phyloP scores from a whole-genome alignment of 2,113 vertebrate species.

The Entelurus aequoreus region DNA sequence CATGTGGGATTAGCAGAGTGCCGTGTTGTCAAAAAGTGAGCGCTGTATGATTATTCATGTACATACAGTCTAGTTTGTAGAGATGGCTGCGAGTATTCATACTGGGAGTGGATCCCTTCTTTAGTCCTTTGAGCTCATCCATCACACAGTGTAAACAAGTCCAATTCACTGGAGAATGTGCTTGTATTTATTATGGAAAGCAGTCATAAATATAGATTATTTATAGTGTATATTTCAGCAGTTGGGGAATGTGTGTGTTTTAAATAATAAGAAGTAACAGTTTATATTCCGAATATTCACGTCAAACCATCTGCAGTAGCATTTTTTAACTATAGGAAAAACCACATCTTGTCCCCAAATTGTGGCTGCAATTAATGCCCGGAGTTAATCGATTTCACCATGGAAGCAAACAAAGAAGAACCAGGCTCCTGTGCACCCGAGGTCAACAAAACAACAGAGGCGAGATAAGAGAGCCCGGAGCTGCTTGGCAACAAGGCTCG shows the following conservation, averaged over 20 bases:
- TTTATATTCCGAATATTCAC: conserved; percentile 40
- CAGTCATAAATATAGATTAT: neutral
- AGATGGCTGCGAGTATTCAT: neutral
- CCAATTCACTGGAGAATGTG: conserved; percentile 2
- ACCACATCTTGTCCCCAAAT: conserved; percentile 54
- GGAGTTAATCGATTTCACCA: conserved; percentile 69
- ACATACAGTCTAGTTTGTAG: neutral
- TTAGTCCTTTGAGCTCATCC: neutral
- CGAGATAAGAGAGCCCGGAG: conserved; percentile 24
- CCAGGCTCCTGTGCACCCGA: conserved; percentile 24
- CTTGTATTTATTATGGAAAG: neutral
- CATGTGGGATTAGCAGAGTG: conserved; percentile 40
- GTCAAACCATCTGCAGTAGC: neutral
- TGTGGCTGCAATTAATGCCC: conserved; percentile 57
- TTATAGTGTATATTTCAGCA: neutral
- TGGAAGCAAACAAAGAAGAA: conserved; percentile 51
- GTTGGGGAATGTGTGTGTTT: neutral
- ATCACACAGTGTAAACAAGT: neutral
- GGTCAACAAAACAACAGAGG: conserved; percentile 44
- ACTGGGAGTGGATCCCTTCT: conserved; percentile 5
- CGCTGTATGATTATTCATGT: conserved; percentile 12
- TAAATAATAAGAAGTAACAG: neutral
- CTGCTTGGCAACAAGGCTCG: conserved; percentile 13
- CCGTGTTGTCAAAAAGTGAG: conserved; percentile 35
- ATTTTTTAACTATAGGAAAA: conserved; percentile 51